A percentile compares a stretch with the other conserved stretches of the same genome.
phyloP scores from a whole-genome alignment of 1,140 invertebrate genomes.

The Propsilocerus akamusi region DNA sequence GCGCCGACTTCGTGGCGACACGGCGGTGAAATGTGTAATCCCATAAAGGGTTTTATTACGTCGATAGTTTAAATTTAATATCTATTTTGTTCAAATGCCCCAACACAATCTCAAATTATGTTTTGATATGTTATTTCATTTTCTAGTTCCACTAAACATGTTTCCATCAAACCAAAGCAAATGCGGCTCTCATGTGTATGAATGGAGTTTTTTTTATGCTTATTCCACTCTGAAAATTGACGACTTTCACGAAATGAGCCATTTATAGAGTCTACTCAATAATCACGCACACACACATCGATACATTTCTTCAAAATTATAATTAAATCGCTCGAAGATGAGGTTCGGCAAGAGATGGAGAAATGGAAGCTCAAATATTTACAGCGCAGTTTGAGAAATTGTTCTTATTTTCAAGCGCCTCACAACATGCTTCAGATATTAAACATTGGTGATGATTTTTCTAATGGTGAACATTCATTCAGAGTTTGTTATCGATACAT shows the following conservation, averaged over 20 bases:
- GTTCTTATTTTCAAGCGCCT: too few relatives aligned
- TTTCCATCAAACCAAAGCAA: neutral
- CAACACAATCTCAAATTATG: neutral
- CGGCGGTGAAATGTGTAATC: too few relatives aligned
- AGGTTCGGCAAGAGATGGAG: too few relatives aligned
- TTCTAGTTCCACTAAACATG: neutral
- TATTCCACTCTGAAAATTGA: neutral
- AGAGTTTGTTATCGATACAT: constrained; percentile 1
- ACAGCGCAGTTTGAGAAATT: too few relatives aligned
- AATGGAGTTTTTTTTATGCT: neutral
- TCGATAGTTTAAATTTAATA: neutral
- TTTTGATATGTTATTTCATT: constrained; percentile 1
- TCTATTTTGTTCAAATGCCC: too few relatives aligned
- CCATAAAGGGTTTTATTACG: neutral
- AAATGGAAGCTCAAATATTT: too few relatives aligned
- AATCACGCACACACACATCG: neutral
- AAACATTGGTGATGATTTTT: neutral
- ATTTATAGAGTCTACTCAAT: neutral
- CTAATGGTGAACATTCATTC: constrained; percentile 1
- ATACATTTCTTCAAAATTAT: too few relatives aligned
- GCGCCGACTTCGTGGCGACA: too few relatives aligned
- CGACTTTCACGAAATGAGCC: neutral
- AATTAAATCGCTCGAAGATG: too few relatives aligned
- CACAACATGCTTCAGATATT: neutral
- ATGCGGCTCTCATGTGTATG: neutral